Evolutionary conservation across 1,140 invertebrate species (phyloP).

Genomic region (Hesperophylax magnus): DNA sequence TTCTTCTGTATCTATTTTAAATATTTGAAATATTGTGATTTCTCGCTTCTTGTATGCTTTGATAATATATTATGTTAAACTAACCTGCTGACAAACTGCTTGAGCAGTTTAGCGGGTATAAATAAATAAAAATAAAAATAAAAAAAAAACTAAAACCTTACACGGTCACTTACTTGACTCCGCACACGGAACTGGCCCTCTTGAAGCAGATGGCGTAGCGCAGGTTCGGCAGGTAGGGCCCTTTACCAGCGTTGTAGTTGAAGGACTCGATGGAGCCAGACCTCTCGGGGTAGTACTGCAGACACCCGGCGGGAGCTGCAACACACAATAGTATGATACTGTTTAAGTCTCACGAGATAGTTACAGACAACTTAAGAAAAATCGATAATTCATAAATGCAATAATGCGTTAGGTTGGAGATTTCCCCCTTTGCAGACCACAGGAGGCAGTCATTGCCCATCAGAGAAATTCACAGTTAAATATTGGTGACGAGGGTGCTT

Average conservation of each 20-base stretch:
- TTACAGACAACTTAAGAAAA: not conserved
- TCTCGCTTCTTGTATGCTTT: no score
- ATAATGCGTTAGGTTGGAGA: no score
- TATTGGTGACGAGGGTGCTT: no score
- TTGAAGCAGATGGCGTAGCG: slow-evolving; percentile 68
- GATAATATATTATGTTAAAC: no score
- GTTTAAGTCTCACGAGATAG: no score
- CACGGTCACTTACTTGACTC: slow-evolving; percentile 65
- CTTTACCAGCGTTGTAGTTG: slow-evolving; percentile 71
- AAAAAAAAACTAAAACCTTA: no score
- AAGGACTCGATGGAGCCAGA: slow-evolving; percentile 74
- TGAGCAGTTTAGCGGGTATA: not conserved
- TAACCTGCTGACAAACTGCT: no score
- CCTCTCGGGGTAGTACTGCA: slow-evolving; percentile 76
- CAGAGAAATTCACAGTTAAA: not conserved
- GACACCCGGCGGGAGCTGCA: slow-evolving; percentile 74
- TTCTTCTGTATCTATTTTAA: no score
- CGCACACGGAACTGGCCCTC: slow-evolving; percentile 64
- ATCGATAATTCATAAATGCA: no score
- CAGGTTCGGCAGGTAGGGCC: slow-evolving; percentile 66
- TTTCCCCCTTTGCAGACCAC: no score
- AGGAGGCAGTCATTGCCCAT: not conserved
- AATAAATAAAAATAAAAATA: not conserved
- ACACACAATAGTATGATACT: not conserved
- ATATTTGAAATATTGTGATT: no score